Conservation (phyloP, 2,888 invertebrate genomes). For the Caenorhabditis becei region DNA sequence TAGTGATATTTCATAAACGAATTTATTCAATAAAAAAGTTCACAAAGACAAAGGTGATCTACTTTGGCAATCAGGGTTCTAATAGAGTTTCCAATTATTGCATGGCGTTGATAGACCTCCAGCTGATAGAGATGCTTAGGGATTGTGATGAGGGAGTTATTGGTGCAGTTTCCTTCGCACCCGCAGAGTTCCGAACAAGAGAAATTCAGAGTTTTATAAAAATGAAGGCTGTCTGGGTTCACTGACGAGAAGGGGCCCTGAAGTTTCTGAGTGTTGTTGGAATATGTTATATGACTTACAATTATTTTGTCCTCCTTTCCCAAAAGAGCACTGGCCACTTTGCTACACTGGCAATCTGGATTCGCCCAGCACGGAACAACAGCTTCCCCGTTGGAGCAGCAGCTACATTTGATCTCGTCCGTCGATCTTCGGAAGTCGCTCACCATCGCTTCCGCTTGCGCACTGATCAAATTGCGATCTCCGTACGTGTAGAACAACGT, state of each 20-base stretch:
- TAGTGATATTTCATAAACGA: no score
- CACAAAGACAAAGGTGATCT: no score
- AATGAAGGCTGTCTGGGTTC: not conserved
- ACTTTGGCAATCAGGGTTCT: not conserved
- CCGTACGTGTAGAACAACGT: no score
- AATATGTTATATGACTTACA: not conserved
- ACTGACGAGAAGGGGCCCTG: not conserved
- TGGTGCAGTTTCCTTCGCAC: not conserved
- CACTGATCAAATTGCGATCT: no score
- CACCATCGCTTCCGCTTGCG: no score
- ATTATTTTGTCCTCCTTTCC: not conserved
- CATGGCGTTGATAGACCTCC: not conserved
- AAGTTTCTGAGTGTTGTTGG: no score
- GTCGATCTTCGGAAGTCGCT: no score
- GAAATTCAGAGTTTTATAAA: not conserved
- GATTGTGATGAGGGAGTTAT: not conserved
- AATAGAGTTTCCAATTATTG: not conserved
- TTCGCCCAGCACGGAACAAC: slow-evolving; percentile 28
- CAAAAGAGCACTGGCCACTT: not conserved
- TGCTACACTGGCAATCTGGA: slow-evolving; percentile 21
- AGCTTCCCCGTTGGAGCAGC: slow-evolving; percentile 5
- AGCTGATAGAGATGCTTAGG: not conserved
- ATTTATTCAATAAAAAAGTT: no score
- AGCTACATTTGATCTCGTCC: slow-evolving; percentile 24
- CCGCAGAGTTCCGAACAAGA: not conserved